These are phyloP conservation scores for Zonitis immaculata DNA, from an alignment of 2,888 invertebrate species.

Conservation along the genomic window DNA sequence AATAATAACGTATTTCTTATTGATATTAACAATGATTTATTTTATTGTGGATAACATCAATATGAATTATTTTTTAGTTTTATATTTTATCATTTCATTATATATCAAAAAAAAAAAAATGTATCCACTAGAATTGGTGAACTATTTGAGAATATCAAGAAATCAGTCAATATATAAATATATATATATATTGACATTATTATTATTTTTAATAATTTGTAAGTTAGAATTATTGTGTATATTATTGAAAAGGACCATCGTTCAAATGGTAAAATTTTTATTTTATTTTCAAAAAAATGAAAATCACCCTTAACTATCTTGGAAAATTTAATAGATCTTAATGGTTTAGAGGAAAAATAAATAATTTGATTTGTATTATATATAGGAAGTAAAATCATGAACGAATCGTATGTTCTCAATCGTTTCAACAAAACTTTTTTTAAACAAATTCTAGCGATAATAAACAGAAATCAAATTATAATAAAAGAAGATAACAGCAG, in stretches of 20 bases:
- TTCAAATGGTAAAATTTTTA: background rate
- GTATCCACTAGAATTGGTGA: no score
- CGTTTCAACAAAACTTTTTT: no score
- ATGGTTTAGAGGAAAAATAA: background rate
- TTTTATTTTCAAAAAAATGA: background rate
- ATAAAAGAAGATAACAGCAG: background rate
- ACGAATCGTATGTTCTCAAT: no score
- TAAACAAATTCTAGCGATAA: background rate
- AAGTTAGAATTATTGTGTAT: background rate
- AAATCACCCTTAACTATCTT: background rate
- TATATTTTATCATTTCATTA: background rate
- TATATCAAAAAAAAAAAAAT: background rate
- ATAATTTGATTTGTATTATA: background rate
- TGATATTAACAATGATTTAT: conserved; percentile 15
- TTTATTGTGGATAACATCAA: background rate
- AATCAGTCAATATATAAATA: no score
- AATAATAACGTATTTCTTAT: conserved; percentile 11
- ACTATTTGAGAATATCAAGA: background rate
- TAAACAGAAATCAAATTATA: background rate
- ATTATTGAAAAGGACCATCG: background rate
- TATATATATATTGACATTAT: no score
- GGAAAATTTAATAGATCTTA: background rate
- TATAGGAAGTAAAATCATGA: background rate
- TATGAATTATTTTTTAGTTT: conserved; percentile 1
- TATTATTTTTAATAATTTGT: background rate